Percentiles rank a stretch among this genome's conserved stretches.
Conservation (phyloP, 64 coral and sea anemone species). For the Astreopora myriophthalma region DNA sequence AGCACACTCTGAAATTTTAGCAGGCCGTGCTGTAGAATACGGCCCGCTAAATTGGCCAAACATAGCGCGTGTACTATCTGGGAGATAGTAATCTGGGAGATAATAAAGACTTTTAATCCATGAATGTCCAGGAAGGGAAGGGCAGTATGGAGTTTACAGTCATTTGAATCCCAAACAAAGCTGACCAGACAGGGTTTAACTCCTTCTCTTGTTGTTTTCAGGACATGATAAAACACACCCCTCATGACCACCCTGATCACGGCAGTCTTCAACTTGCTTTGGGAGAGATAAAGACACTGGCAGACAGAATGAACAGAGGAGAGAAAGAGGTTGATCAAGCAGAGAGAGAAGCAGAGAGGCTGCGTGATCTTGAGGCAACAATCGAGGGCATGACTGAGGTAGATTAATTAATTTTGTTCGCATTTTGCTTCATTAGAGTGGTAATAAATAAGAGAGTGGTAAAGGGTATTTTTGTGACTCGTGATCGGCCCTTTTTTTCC, state of each 20-base stretch:
- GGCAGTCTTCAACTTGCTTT: slow-evolving; percentile 86
- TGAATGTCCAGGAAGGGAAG: background rate
- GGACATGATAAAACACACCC: slow-evolving; percentile 98
- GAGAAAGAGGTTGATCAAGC: slow-evolving; percentile 94
- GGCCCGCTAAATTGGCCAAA: too few species aligned
- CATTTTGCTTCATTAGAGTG: background rate
- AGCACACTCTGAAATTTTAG: too few species aligned
- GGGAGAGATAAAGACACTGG: slow-evolving; percentile 93
- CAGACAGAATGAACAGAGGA: slow-evolving; percentile 96
- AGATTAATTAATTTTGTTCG: background rate
- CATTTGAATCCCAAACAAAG: background rate
- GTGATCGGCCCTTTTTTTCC: too few species aligned
- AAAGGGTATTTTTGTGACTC: too few species aligned
- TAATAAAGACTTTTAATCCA: too few species aligned
- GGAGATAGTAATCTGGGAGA: too few species aligned
- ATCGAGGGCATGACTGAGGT: slow-evolving; percentile 97
- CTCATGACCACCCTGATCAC: slow-evolving; percentile 95
- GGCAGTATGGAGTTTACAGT: background rate
- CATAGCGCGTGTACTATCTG: too few species aligned
- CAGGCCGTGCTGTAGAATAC: too few species aligned
- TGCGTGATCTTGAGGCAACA: slow-evolving; percentile 90
- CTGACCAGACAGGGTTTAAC: background rate
- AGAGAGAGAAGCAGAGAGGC: slow-evolving; percentile 89
- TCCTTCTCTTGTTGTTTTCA: background rate
- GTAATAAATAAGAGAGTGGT: too few species aligned